phyloP scores from a whole-genome alignment of 2,888 invertebrate species.

The Teleogryllus oceanicus region DNA sequence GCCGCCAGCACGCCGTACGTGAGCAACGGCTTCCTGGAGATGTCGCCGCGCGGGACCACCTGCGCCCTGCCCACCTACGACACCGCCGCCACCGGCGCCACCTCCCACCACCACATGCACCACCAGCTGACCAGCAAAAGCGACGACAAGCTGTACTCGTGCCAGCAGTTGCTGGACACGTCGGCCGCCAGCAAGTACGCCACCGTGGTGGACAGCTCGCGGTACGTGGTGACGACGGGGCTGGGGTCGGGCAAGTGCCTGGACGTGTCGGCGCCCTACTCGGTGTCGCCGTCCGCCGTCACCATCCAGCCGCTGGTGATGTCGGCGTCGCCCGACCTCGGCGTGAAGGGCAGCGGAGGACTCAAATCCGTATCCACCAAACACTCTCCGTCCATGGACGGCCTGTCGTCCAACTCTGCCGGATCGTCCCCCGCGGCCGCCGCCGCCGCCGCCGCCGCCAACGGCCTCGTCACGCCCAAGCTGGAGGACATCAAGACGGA shows the following conservation, averaged over 20 bases:
- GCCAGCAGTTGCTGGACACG: conserved; percentile 58
- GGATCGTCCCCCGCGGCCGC: conserved; percentile 59
- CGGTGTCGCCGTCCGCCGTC: conserved; percentile 50
- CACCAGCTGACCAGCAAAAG: conserved; percentile 50
- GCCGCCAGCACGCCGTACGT: conserved; percentile 38
- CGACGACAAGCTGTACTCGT: conserved; percentile 61
- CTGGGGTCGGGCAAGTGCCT: conserved; percentile 47
- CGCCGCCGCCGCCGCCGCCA: conserved; percentile 45
- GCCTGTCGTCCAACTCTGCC: conserved; percentile 54
- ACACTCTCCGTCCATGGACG: conserved; percentile 50
- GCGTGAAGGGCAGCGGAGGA: conserved; percentile 26
- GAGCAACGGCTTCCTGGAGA: conserved; percentile 62
- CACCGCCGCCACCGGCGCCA: conserved; percentile 42
- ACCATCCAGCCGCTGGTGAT: conserved; percentile 51
- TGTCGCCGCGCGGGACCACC: conserved; percentile 60
- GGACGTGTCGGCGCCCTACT: conserved; percentile 52
- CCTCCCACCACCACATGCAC: conserved; percentile 54
- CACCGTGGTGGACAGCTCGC: conserved; percentile 56
- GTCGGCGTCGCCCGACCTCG: conserved; percentile 41
- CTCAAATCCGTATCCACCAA: conserved; percentile 39
- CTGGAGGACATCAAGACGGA: conserved; percentile 59
- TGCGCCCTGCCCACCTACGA: conserved; percentile 62
- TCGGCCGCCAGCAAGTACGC: conserved; percentile 52
- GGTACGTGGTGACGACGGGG: conserved; percentile 50
- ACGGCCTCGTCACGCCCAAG: conserved; percentile 57